Base-by-base conservation (phyloP, 1,140 invertebrate genomes). In the Augochlora pura region DNA sequence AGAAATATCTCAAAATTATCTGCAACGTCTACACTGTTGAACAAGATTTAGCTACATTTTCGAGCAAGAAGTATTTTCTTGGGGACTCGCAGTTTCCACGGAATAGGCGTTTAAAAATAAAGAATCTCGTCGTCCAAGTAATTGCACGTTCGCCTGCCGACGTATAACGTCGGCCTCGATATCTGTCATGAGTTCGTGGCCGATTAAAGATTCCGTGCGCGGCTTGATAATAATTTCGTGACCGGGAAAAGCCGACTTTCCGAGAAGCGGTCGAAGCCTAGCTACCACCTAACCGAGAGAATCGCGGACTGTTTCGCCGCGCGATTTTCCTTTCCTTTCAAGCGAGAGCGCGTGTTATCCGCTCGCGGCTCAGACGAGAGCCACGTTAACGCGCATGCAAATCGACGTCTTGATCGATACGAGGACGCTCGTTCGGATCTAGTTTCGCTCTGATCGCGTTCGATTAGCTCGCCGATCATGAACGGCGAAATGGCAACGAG, bases 361-460 rank as follows among this genome's bases (percentile, higher is more conserved):
- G n/a, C 8, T 21, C 1, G 32, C 18, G 59, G 62, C 25, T 59
- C 38, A 9, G 57, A 10, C 4, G 4, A 10, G 7, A 6, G 21
- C 57, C 46, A 63, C 57, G 66, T 69, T 77, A 77, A 77, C 75
- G 67, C 23, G 32, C 68, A 78, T 78, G 76, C 76, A 78, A 78
- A 78, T 78, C 76, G 76, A 78, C 76, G 76, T 78, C 46, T 54
- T 78, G 76, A 78, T 78, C 76, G 76, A 78, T 78, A 68, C 76
- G 68, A 64, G 67, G 68, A 70, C 42, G 42, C 52, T 18, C 64
- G 21, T 14, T n/a, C 5, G 67, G 76, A 57, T 78, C 76, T 42
- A 72, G 76, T 78, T 78, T 78, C 76, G 39, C 66, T 78, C 18
- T 62, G 68, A 72, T 78, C 68, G 52, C 59, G 46, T 78, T 64